Percentiles rank a stretch among this genome's conserved stretches.
These are phyloP conservation scores for Lasioglossum oenotherae DNA, from an alignment of 2,888 invertebrate species.

Conservation along the genomic window DNA sequence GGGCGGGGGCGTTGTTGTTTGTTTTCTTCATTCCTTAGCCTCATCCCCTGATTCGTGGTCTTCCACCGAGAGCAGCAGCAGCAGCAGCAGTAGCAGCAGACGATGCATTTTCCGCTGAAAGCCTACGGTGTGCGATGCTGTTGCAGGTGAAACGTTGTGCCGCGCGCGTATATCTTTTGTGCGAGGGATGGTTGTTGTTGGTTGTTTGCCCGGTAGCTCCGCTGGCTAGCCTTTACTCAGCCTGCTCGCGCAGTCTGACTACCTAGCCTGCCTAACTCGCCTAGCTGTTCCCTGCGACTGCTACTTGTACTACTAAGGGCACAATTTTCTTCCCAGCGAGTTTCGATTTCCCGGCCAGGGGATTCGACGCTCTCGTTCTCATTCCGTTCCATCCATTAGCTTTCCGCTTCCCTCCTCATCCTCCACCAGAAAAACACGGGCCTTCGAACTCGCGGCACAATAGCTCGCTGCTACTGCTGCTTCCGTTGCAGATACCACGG, in stretches of 20 bases:
- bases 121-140: conserved; percentile 35
- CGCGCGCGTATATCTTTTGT: conserved; percentile 40
- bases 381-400: conserved; percentile 62
- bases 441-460: conserved; percentile 45
- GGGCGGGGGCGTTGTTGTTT: conserved; percentile 19
- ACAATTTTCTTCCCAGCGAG: conserved; percentile 31
- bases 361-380: conserved; percentile 38
- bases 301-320: conserved; percentile 43
- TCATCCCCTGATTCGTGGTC: conserved; percentile 25
- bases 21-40: conserved; percentile 34
- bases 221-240: conserved; percentile 21
- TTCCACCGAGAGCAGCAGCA: not conserved
- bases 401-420: not conserved
- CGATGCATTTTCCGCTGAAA: conserved; percentile 61
- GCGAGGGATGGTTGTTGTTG: conserved; percentile 29
- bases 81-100: not conserved
- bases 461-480: conserved; percentile 13
- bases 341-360: conserved; percentile 39
- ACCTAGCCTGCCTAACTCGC: not conserved
- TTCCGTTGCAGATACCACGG: conserved; percentile 15
- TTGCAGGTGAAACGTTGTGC: conserved; percentile 54
- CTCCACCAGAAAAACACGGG: conserved; percentile 8
- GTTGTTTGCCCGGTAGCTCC: conserved; percentile 33
- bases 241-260: not conserved
- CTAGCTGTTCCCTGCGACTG: not conserved